phyloP scores from a whole-genome alignment of 2,113 vertebrate genomes.

The Scomber japonicus region DNA sequence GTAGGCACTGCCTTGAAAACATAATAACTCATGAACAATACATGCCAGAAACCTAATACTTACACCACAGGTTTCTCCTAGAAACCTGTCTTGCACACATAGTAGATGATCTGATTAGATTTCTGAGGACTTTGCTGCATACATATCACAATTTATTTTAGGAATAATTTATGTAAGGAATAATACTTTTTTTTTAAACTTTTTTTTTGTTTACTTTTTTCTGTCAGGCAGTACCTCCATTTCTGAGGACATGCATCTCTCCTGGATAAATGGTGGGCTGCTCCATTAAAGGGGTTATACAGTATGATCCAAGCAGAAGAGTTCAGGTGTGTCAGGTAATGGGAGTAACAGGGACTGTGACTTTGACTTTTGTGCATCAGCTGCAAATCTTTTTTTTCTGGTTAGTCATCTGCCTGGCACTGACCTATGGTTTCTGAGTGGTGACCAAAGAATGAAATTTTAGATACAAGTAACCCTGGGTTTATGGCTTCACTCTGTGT shows the following conservation, averaged over 20 bases:
- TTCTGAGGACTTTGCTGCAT: slow-evolving; percentile 25
- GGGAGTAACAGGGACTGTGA: slow-evolving; percentile 7
- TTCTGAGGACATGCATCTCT: slow-evolving; percentile 6
- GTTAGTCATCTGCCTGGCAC: slow-evolving; percentile 26
- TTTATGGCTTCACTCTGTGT: slow-evolving; percentile 40
- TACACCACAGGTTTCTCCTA: slow-evolving; percentile 36
- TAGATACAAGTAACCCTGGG: slow-evolving; percentile 37
- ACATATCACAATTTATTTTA: not conserved
- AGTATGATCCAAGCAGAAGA: slow-evolving; percentile 27
- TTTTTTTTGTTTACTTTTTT: slow-evolving; percentile 18
- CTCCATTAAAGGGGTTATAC: slow-evolving; percentile 24
- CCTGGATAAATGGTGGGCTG: slow-evolving; percentile 22
- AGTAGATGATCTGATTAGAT: slow-evolving; percentile 61
- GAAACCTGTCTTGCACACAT: slow-evolving; percentile 26
- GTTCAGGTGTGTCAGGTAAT: slow-evolving; percentile 37
- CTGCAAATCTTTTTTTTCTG: slow-evolving; percentile 33
- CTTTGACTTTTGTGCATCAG: slow-evolving; percentile 43
- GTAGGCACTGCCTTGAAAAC: slow-evolving; percentile 46
- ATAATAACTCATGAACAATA: slow-evolving; percentile 56
- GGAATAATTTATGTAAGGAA: slow-evolving; percentile 28
- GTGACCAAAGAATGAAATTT: slow-evolving; percentile 60
- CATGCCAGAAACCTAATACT: slow-evolving; percentile 55
- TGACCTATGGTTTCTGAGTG: slow-evolving; percentile 45
- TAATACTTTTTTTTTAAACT: slow-evolving; percentile 34
- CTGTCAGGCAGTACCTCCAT: slow-evolving; percentile 2